Conservation (phyloP, 2,113 vertebrate species). For the Rhynchopsitta pachyrhyncha region DNA sequence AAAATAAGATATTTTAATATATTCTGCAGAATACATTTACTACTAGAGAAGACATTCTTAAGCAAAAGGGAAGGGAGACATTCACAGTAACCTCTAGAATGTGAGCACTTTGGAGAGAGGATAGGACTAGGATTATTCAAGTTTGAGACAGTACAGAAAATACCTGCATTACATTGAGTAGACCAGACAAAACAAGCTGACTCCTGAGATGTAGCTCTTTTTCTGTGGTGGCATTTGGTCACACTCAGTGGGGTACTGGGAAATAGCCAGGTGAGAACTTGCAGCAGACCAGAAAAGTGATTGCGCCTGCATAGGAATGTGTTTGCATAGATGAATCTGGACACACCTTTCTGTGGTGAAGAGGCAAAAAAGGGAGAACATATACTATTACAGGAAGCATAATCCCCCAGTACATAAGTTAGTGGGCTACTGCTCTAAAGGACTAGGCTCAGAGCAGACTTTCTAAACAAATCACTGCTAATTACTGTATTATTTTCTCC, state of each 20-base stretch:
- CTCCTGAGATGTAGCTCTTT: background rate
- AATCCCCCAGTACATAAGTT: background rate
- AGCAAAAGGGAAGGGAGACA: background rate
- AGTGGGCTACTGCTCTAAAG: background rate
- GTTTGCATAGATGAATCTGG: background rate
- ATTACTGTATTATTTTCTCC: conserved; percentile 23
- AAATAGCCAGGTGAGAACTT: background rate
- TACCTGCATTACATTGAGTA: background rate
- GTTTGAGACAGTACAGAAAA: background rate
- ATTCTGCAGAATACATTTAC: background rate
- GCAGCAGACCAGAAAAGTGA: background rate
- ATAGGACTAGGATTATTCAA: background rate
- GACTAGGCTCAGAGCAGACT: background rate
- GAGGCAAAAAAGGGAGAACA: background rate
- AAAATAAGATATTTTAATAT: background rate
- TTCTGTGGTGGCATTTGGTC: background rate
- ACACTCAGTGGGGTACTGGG: background rate
- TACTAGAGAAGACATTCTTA: background rate
- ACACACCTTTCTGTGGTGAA: background rate
- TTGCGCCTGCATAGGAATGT: background rate
- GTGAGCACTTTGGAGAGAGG: background rate
- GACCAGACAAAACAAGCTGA: background rate
- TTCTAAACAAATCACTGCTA: conserved; percentile 2
- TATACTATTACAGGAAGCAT: background rate
- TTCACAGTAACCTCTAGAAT: background rate